phyloP scores from a whole-genome alignment of 2,113 vertebrate species.

The Cricetomys ansorgei region DNA sequence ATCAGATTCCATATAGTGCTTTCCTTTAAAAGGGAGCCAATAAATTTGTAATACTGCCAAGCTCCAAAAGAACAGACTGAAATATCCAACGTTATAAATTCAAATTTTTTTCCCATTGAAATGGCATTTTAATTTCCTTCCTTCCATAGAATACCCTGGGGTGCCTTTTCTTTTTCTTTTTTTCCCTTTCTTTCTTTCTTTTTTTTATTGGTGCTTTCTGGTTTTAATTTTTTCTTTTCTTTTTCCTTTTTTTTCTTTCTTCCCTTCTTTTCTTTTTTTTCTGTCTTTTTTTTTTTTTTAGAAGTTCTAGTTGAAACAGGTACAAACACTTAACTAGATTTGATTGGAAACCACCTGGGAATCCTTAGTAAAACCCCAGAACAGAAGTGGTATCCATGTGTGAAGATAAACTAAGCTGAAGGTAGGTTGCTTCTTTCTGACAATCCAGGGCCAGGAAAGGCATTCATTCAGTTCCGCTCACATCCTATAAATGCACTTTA shows the following conservation, averaged over 20 bases:
- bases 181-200: neutral
- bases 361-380: conserved; percentile 29
- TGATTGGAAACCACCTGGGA: conserved; percentile 10
- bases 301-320: conserved; percentile 43
- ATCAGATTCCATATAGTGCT: conserved; percentile 62
- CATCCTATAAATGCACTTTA: neutral
- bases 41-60: conserved; percentile 71
- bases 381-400: neutral
- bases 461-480: neutral
- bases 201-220: neutral
- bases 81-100: conserved; percentile 75
- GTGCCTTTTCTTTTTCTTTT: neutral
- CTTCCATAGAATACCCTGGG: conserved; percentile 28
- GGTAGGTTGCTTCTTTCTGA: conserved; percentile 53
- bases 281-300: neutral
- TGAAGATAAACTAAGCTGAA: neutral
- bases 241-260: neutral
- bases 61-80: conserved; percentile 74
- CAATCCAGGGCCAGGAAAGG: neutral
- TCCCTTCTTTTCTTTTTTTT: neutral
- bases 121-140: conserved; percentile 74
- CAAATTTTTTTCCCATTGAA: conserved; percentile 72
- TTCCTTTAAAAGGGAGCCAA: conserved; percentile 48
- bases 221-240: neutral
- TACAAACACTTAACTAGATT: conserved; percentile 28